Evolutionary conservation across 2,113 vertebrate species (phyloP), one percentile per base, ranked within the genome.

Genomic region (Epinephelus fuscoguttatus): DNA sequence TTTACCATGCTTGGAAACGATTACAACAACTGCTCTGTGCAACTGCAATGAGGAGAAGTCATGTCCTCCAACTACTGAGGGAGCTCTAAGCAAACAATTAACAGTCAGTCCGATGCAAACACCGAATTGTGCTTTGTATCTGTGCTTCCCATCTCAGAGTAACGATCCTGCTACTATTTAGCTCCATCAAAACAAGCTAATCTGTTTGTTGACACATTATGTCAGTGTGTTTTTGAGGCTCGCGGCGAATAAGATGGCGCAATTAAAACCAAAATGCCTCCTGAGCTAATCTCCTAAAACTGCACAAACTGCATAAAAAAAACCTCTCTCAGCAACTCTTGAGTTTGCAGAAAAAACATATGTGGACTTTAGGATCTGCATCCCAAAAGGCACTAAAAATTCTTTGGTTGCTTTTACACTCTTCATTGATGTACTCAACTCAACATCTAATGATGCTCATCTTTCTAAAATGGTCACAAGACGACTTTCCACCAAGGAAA

Each of bases 121-220:
- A 42, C n/a, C 21, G 45, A 13, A 3, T 27, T 9, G 40, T 61
- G 15, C 25, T 64, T 70, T 33, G 57, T 59, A 30, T 63, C 64
- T 33, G 47, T 17, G 23, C 33, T 55, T 67, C 27, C 37, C 23
- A 52, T 77, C 53, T 75, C n/a, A 75, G 19, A 57, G 50, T 56
- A 42, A 45, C 47, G 23, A 27, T 50, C 14, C 21, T 25, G 60
- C 55, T 42, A 7, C 21, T 33, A 6, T 57, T 75, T 11, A 61
- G 56, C 66, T 42, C 60, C 61, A 68, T 78, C 49, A 72, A 70
- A 63, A 42, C 40, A 56, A 50, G 61, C 49, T 37, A 30, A 81
- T 71, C 45, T 49, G 75, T 83, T 79, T 82, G 60, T 63, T 85
- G 69, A 45, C 25, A 45, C 72, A 73, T 68, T 69, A 63, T 23